These are phyloP conservation scores for Monodelphis domestica DNA, from an alignment of 2,797 vertebrate species.

Conservation along the genomic window DNA sequence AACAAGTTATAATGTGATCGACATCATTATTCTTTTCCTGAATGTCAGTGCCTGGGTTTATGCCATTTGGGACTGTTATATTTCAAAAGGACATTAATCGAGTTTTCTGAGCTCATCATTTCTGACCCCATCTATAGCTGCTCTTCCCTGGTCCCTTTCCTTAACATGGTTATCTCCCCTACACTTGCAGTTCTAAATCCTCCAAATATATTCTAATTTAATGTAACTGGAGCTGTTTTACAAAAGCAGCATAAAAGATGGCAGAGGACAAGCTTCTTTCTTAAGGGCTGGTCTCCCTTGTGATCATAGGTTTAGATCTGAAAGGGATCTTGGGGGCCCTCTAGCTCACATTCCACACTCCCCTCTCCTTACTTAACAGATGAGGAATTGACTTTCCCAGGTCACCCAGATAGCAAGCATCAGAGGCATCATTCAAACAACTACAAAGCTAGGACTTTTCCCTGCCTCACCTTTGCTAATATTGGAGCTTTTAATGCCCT, in stretches of 20 bases:
- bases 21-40: background rate
- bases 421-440: background rate
- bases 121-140: rapidly evolving
- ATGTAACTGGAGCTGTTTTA: background rate
- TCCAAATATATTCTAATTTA: background rate
- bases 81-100: conserved; percentile 6
- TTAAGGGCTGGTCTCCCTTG: background rate
- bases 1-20: conserved; percentile 17
- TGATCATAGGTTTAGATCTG: background rate
- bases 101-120: background rate
- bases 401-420: background rate
- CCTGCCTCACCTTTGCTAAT: conserved; percentile 21
- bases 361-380: background rate
- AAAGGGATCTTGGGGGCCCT: background rate
- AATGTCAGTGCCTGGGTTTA: background rate
- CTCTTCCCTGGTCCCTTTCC: background rate
- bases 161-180: background rate
- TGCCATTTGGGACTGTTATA: background rate
- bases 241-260: background rate
- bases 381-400: background rate
- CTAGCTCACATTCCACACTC: background rate
- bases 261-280: background rate
- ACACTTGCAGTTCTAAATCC: background rate
- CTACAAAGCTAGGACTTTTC: background rate
- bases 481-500: conserved; percentile 62